These are phyloP conservation scores for Caenorhabditis doughertyi DNA, from an alignment of 2,888 invertebrate genomes.

Conservation along the genomic window DNA sequence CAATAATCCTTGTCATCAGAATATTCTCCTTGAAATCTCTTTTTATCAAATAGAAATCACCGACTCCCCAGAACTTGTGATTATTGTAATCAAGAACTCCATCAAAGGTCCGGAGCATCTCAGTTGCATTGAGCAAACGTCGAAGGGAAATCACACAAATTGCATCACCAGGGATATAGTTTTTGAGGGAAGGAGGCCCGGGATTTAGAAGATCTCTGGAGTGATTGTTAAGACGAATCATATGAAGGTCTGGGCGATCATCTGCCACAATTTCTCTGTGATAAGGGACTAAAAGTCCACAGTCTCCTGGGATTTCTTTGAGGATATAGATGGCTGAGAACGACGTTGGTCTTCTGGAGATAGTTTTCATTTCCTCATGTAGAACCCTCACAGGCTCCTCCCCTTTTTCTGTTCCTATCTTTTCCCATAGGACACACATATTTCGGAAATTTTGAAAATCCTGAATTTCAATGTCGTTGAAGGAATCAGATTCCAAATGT, in stretches of 20 bases:
- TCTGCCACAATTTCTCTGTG: background rate
- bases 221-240: background rate
- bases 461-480: too few relatives aligned
- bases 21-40: background rate
- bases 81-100: background rate
- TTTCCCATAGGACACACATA: too few relatives aligned
- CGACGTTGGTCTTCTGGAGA: too few relatives aligned
- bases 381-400: too few relatives aligned
- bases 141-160: background rate
- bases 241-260: background rate
- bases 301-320: too few relatives aligned
- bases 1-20: too few relatives aligned
- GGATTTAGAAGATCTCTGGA: background rate
- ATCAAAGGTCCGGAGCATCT: background rate
- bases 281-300: background rate
- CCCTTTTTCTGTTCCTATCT: too few relatives aligned
- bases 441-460: too few relatives aligned
- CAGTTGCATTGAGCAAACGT: too few relatives aligned
- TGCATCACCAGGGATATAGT: background rate
- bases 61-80: background rate
- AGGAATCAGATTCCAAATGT: too few relatives aligned
- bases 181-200: background rate
- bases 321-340: too few relatives aligned
- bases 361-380: too few relatives aligned
- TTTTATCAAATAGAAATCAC: background rate